These are phyloP conservation scores for Naso thynnoides DNA, from an alignment of 2,797 vertebrate species.

Conservation along the genomic window DNA sequence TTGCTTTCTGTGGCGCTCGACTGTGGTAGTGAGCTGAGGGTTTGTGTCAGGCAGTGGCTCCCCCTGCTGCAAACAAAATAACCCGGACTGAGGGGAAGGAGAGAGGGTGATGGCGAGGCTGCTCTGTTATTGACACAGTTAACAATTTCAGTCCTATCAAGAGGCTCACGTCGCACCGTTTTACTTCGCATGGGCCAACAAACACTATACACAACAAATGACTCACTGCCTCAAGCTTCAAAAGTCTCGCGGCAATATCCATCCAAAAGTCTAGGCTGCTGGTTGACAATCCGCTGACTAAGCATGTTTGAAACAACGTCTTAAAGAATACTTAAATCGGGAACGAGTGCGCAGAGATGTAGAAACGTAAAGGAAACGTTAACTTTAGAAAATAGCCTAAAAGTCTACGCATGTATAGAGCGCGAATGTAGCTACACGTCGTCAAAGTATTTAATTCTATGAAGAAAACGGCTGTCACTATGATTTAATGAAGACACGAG, in stretches of 20 bases:
- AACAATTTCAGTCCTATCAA: slow-evolving; percentile 18
- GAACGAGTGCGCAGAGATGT: rapidly evolving
- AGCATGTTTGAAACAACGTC: neutral
- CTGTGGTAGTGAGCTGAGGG: slow-evolving; percentile 29
- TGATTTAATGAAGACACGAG: neutral
- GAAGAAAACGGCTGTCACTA: neutral
- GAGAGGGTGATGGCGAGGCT: neutral
- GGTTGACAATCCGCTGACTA: neutral
- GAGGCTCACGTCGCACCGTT: slow-evolving; percentile 13
- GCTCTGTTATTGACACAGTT: slow-evolving; percentile 58
- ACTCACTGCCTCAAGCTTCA: neutral
- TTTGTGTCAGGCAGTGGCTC: slow-evolving; percentile 79
- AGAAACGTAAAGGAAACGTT: neutral
- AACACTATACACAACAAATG: slow-evolving; percentile 2
- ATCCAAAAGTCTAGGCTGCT: neutral
- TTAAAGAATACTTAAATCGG: neutral
- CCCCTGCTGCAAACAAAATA: slow-evolving; percentile 79
- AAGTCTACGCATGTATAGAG: neutral
- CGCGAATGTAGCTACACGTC: neutral
- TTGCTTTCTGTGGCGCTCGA: slow-evolving; percentile 13
- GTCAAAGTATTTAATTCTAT: neutral
- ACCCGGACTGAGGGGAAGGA: slow-evolving; percentile 32
- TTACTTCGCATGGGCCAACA: neutral
- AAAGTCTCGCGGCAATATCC: neutral
- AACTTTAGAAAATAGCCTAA: neutral